phyloP scores from a whole-genome alignment of 2,797 vertebrate species.

The Dryobates pubescens region DNA sequence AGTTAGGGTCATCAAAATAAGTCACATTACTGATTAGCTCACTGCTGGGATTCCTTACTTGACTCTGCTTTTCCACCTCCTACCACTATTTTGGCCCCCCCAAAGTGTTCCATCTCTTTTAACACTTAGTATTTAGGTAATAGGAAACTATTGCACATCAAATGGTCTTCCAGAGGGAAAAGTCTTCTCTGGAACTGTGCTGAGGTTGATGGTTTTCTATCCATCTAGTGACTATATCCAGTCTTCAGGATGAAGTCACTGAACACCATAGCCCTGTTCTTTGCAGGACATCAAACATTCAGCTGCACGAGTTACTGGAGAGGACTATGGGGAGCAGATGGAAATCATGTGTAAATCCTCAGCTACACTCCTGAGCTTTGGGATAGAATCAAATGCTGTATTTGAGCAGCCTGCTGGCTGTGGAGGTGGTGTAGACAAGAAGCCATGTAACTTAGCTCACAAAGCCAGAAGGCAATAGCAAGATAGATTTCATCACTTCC shows the following conservation, averaged over 20 bases:
- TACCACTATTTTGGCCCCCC: neutral
- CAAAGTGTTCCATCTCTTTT: neutral
- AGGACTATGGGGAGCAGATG: slow-evolving; percentile 34
- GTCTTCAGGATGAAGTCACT: neutral
- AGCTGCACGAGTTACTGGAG: neutral
- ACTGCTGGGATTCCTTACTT: neutral
- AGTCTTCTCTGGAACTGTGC: neutral
- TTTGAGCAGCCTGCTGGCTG: slow-evolving; percentile 61
- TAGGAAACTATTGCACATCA: neutral
- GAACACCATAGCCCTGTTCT: neutral
- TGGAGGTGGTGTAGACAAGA: slow-evolving; percentile 63
- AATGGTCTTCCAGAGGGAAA: neutral
- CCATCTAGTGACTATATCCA: neutral
- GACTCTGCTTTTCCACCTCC: neutral
- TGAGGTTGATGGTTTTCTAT: neutral
- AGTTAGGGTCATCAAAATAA: neutral
- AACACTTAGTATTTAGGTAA: neutral
- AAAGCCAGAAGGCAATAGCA: slow-evolving; percentile 49
- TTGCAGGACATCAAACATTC: neutral
- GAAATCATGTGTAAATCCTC: slow-evolving; percentile 34
- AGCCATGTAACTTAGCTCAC: slow-evolving; percentile 21
- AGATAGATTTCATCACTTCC: slow-evolving; percentile 6
- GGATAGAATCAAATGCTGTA: slow-evolving; percentile 46
- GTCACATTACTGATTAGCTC: neutral
- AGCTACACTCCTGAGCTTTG: slow-evolving; percentile 50